A percentile compares a stretch with the other conserved stretches of the same genome.
These are phyloP conservation scores for Xestia xanthographa DNA, from an alignment of 2,888 invertebrate genomes.

Conservation along the genomic window DNA sequence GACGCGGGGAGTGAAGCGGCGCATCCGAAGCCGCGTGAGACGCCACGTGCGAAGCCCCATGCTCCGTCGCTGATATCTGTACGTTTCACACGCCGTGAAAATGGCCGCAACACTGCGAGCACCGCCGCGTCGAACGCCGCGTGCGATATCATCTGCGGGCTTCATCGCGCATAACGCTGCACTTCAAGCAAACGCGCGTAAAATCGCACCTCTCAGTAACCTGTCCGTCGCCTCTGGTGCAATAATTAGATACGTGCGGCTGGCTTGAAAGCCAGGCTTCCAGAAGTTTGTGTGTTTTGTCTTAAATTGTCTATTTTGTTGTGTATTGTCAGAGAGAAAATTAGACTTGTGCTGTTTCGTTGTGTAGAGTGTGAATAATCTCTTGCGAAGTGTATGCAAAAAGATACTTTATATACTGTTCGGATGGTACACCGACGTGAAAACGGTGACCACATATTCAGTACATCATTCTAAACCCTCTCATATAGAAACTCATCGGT, in stretches of 20 bases:
- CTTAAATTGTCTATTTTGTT: slow-evolving; percentile 53
- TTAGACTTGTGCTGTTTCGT: slow-evolving; percentile 19
- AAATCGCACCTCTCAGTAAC: background rate
- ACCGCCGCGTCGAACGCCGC: background rate
- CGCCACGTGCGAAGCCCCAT: background rate
- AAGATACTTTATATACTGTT: too few relatives aligned
- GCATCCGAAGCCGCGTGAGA: background rate
- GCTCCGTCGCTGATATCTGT: background rate
- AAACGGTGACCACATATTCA: too few relatives aligned
- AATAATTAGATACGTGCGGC: slow-evolving; percentile 58
- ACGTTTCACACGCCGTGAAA: background rate
- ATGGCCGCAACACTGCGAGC: background rate
- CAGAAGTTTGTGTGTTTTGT: slow-evolving; percentile 43
- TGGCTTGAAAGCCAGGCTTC: slow-evolving; percentile 34
- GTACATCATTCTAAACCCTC: too few relatives aligned
- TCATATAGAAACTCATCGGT: too few relatives aligned
- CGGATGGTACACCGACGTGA: too few relatives aligned
- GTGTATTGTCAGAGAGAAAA: slow-evolving; percentile 43
- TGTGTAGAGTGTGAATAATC: slow-evolving; percentile 3
- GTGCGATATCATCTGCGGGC: background rate
- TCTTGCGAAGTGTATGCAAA: background rate
- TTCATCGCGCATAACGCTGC: background rate
- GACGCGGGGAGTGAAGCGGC: background rate
- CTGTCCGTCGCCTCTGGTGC: slow-evolving; percentile 1
- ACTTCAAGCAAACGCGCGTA: background rate